These are phyloP conservation scores for Meteorus cinctellus DNA, from an alignment of 2,888 invertebrate species.

Conservation along the genomic window DNA sequence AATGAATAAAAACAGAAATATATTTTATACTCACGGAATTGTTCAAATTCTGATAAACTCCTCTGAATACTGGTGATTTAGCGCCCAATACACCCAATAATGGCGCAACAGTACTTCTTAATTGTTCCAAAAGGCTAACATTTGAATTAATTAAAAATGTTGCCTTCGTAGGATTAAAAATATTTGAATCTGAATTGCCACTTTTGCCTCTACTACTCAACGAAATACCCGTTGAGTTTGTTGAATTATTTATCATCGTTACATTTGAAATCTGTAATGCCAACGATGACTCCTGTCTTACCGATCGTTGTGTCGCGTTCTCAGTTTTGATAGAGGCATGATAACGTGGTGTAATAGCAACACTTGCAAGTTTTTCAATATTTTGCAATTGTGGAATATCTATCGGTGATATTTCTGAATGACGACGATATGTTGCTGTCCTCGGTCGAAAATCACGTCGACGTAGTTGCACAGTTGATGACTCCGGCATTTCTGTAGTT, in stretches of 20 bases:
- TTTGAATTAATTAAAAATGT: slow-evolving; percentile 61
- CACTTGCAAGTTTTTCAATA: slow-evolving; percentile 39
- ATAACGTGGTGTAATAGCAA: slow-evolving; percentile 65
- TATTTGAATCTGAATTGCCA: slow-evolving; percentile 59
- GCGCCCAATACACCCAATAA: slow-evolving; percentile 65
- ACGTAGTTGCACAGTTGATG: slow-evolving; percentile 36
- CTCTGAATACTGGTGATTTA: slow-evolving; percentile 64
- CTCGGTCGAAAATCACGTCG: slow-evolving; percentile 63
- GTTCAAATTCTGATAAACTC: slow-evolving; percentile 63
- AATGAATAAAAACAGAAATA: not conserved
- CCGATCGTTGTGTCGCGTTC: slow-evolving; percentile 56
- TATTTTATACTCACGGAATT: slow-evolving; percentile 60
- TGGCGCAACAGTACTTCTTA: slow-evolving; percentile 70
- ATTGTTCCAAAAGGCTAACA: slow-evolving; percentile 63
- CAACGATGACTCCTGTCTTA: slow-evolving; percentile 62
- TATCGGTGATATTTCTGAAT: slow-evolving; percentile 60
- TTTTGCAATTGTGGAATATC: not conserved
- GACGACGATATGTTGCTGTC: slow-evolving; percentile 68
- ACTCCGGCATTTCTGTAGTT: slow-evolving; percentile 39
- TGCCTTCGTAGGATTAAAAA: slow-evolving; percentile 68
- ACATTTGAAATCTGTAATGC: slow-evolving; percentile 57
- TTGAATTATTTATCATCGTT: slow-evolving; percentile 47
- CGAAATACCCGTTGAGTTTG: slow-evolving; percentile 53
- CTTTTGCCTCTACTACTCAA: slow-evolving; percentile 60
- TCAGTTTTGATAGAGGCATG: slow-evolving; percentile 51